These are phyloP conservation scores for Heterocephalus glaber DNA, from an alignment of 2,113 vertebrate genomes.

Conservation along the genomic window DNA sequence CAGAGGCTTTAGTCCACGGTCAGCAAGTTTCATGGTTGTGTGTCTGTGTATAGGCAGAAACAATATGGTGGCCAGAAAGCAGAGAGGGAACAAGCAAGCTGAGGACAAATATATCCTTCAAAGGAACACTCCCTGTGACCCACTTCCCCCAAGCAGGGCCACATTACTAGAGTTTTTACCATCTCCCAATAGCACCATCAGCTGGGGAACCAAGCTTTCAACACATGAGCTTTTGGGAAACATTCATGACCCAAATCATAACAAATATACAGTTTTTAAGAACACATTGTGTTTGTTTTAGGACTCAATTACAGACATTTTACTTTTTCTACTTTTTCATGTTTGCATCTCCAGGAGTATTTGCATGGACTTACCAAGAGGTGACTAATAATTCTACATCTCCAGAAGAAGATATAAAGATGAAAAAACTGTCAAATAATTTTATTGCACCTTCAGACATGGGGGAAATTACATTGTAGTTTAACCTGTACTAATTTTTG, in stretches of 20 bases:
- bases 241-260: background rate
- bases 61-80: background rate
- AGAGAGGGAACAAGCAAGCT: background rate
- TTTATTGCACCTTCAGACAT: background rate
- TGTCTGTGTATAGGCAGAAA: background rate
- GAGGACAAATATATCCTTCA: background rate
- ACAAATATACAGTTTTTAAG: constrained; percentile 5
- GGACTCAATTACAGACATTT: constrained; percentile 38
- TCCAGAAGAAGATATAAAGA: constrained; percentile 25
- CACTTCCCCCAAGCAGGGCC: background rate
- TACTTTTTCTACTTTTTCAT: background rate
- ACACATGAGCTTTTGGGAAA: background rate
- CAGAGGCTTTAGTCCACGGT: background rate
- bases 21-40: background rate
- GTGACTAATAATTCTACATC: background rate
- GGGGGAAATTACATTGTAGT: background rate
- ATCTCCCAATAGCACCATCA: background rate
- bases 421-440: background rate
- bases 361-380: background rate
- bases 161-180: background rate
- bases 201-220: background rate
- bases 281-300: constrained; percentile 42
- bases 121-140: background rate
- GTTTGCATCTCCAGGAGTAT: background rate
- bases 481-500: constrained; percentile 26